Evolutionary conservation across 1,140 invertebrate genomes (phyloP), one percentile per base, ranked within the genome.

Genomic region (Tetranychus urticae): DNA sequence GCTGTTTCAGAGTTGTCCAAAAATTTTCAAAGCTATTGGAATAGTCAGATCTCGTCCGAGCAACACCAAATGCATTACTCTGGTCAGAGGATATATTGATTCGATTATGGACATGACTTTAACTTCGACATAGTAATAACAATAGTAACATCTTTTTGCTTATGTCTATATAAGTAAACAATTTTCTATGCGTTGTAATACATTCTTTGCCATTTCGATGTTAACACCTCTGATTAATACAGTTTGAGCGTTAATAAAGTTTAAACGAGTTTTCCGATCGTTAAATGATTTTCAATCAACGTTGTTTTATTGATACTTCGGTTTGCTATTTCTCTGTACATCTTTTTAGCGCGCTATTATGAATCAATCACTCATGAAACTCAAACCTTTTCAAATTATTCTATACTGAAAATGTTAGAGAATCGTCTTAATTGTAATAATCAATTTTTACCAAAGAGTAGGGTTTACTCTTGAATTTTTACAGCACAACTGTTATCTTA

Each of bases 211-310:
- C 85, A 79, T 68, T 82, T 78, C 89, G 93, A 60, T 94, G 75
- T 66, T 83, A 83, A 67, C 86, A 91, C 74, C 94, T 88, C 34
- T 59, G 47, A 56, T 50, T 31, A 12, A 7, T 35, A 3, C 62
- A 63, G 92, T 97, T 75, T 96, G 90, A 3, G 87, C 88, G 73
- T 96, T 91, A 60, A 96, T 79, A 72, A 94, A 97, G 39, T 91
- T 91, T 76, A 96, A 82, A 58, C 92, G 78, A 71, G 92, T 79
- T 67, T 88, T 83, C 62, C 91, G 78, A 75, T 97, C 91, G 62
- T 88, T 81, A 69, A 86, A 86, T 74, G 96, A 71, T 75, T 97
- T 97, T 34, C 57, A 65, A 47, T 52, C 33, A 62, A 64, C 1
- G 89, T 88, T 71, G 87, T 90, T 74, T 94, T 88, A 64, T 93